Evolutionary conservation across 2,797 vertebrate genomes (phyloP).

Genomic region (Scyliorhinus canicula): DNA sequence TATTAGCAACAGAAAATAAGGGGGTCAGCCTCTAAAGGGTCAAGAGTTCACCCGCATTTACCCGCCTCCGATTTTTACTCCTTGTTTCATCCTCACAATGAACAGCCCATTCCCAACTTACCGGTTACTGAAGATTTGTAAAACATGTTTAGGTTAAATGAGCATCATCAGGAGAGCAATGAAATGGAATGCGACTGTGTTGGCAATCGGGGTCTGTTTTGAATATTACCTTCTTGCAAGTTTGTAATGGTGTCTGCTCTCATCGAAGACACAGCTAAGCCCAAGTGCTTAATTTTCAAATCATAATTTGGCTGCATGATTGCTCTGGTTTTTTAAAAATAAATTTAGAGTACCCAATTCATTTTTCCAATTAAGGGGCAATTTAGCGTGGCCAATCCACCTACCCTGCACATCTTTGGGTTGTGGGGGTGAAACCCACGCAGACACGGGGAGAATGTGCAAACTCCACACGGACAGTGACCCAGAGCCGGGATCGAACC

Average conservation of each 20-base stretch:
- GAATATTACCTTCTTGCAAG: not conserved
- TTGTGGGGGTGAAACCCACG: too few relatives aligned
- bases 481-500: too few relatives aligned
- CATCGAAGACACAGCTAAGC: not conserved
- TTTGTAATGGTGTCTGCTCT: not conserved
- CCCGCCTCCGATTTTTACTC: not conserved
- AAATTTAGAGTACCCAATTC: too few relatives aligned
- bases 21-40: not conserved
- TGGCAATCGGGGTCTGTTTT: not conserved
- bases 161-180: too few relatives aligned
- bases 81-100: not conserved
- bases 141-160: not conserved
- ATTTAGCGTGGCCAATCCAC: too few relatives aligned
- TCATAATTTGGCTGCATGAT: not conserved
- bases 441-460: too few relatives aligned
- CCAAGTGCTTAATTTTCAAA: not conserved
- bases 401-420: too few relatives aligned
- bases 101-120: not conserved
- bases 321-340: slow-evolving; percentile 27
- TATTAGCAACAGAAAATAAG: not conserved
- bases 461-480: too few relatives aligned
- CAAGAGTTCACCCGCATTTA: not conserved
- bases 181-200: not conserved
- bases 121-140: not conserved
- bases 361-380: too few relatives aligned